Base-by-base conservation (phyloP, 2,888 invertebrate genomes). In the Drosophila neonasuta region DNA sequence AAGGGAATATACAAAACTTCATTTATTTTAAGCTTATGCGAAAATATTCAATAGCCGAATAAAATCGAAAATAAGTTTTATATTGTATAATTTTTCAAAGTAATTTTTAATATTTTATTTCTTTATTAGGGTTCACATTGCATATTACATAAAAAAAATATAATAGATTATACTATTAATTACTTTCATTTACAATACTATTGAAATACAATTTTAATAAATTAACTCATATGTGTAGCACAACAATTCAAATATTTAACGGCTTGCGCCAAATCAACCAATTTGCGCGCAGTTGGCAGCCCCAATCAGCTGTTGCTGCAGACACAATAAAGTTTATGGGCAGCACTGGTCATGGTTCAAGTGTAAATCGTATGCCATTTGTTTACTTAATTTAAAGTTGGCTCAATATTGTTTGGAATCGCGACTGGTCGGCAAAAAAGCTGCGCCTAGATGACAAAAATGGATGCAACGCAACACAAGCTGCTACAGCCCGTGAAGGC, bases 401-500 rank as follows among this genome's bases (percentile, higher is more conserved):
- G 10, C 39, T 8, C 45, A 29, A 8, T 45, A 59, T 36, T 15
- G 50, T 10, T 49, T 45, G 30, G 11, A 48, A 30, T 15, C 13
- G 15, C 32, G 9, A 41, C 13, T 17, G n/a, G 13, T 17, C 17
- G 24, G 10, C 29, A 34, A 62, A 62, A 49, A 55, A 51, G 60
- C 57, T 20, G 9, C 44, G 68, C 49, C 51, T 62, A 34, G 41
- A 64, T 60, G 62, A 56, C 48, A 32, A 77, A 58, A 45, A 86
- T 81, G 87, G 70, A 79, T 20, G 50, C 44, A 63, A 59, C 34
- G 2, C 66, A 66, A 52, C 50, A 50, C 54, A 46, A 60, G 36
- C 50, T 88, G 36, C 71, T 72, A 9, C 55, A 78, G 30, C 88
- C 89, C 0, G 63, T 82, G 3, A 75, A 81, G 42, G 32, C 71